A percentile compares a stretch with the other conserved stretches of the same genome.
Evolutionary conservation across 2,888 invertebrate genomes (phyloP).

Genomic region (Drosophila neonasuta): DNA sequence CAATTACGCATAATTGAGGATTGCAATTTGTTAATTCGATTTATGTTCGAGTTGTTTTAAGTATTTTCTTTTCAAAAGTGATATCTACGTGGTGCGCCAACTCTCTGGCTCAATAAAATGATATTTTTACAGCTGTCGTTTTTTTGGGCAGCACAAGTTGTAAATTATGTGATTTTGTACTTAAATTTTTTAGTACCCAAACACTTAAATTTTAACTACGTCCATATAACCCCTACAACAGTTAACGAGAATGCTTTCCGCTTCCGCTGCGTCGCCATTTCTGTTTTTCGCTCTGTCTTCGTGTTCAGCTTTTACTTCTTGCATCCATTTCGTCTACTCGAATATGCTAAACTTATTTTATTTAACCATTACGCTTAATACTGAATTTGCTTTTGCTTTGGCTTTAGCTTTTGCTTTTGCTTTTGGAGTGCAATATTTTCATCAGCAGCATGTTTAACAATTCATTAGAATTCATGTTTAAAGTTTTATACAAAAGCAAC

Average conservation of each 20-base stretch:
- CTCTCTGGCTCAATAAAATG: slow-evolving; percentile 19
- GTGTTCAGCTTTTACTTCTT: not conserved
- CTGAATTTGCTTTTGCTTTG: slow-evolving; percentile 16
- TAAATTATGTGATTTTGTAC: slow-evolving; percentile 47
- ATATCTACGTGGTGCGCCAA: not conserved
- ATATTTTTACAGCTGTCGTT: slow-evolving; percentile 37
- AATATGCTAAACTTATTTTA: slow-evolving; percentile 8
- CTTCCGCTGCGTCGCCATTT: not conserved
- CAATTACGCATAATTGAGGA: too few species aligned
- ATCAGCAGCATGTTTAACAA: slow-evolving; percentile 42
- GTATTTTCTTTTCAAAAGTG: too few species aligned
- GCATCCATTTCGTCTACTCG: not conserved
- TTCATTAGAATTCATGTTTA: slow-evolving; percentile 31
- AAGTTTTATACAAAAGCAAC: slow-evolving; percentile 11
- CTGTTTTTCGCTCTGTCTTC: not conserved
- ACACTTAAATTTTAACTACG: slow-evolving; percentile 37
- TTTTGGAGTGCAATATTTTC: slow-evolving; percentile 3
- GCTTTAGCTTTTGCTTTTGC: slow-evolving; percentile 6
- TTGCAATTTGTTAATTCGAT: not conserved
- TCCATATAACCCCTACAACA: slow-evolving; percentile 24
- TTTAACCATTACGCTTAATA: slow-evolving; percentile 27
- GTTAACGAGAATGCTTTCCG: slow-evolving; percentile 17
- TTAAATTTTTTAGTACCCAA: slow-evolving; percentile 31
- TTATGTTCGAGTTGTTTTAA: not conserved
- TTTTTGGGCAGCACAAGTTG: slow-evolving; percentile 5